These are phyloP conservation scores for Microctonus hyperodae DNA, from an alignment of 2,888 invertebrate species.

Conservation along the genomic window DNA sequence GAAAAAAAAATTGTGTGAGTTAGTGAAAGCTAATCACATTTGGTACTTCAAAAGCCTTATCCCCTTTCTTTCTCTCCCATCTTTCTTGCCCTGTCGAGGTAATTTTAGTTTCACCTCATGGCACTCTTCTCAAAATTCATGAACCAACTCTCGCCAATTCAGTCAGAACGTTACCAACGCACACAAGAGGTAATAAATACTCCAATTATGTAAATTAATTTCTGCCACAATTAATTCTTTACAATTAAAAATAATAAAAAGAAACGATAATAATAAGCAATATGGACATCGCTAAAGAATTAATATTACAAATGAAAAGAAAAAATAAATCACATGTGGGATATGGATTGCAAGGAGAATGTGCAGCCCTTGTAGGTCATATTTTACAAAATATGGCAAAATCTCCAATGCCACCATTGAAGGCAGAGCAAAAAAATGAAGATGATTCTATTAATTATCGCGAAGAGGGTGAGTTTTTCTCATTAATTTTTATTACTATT, in stretches of 20 bases:
- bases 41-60: conserved; percentile 17
- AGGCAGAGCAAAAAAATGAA: conserved; percentile 52
- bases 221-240: conserved; percentile 17
- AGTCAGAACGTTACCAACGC: conserved; percentile 33
- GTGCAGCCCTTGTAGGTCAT: conserved; percentile 55
- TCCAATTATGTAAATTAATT: too few species aligned
- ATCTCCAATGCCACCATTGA: conserved; percentile 52
- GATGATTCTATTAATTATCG: conserved; percentile 52
- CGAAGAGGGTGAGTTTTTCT: conserved; percentile 53
- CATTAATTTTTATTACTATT: too few species aligned
- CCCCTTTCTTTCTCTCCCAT: conserved; percentile 30
- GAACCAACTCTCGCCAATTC: conserved; percentile 50
- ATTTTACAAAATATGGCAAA: conserved; percentile 58
- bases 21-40: conserved; percentile 8
- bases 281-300: conserved; percentile 57
- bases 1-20: neutral
- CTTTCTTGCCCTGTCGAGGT: conserved; percentile 48
- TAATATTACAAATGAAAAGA: conserved; percentile 54
- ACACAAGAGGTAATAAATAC: neutral
- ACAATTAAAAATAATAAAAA: too few species aligned
- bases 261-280: too few species aligned
- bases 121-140: conserved; percentile 51
- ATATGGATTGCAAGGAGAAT: conserved; percentile 58
- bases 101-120: conserved; percentile 61
- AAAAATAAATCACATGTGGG: conserved; percentile 51